Conservation (phyloP, 2,113 vertebrate species). For the Forbesichthys agassizii region DNA sequence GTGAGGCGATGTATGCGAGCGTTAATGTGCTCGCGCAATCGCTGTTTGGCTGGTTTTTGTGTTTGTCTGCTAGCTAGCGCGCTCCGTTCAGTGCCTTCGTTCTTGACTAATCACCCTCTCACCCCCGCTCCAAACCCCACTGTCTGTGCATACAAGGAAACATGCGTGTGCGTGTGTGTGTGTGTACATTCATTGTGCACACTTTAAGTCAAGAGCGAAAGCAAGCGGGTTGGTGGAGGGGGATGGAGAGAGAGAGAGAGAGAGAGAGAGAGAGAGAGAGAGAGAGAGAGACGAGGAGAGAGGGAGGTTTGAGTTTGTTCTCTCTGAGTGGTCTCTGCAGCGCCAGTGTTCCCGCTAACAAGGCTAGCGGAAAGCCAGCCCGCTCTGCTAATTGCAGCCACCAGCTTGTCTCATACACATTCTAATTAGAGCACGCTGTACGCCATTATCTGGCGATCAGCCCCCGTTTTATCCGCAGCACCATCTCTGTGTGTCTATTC, state of each 20-base stretch:
- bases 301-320: slow-evolving; percentile 78
- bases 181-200: slow-evolving; percentile 61
- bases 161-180: slow-evolving; percentile 1
- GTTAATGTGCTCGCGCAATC: slow-evolving; percentile 51
- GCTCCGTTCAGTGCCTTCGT: slow-evolving; percentile 58
- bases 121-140: not conserved
- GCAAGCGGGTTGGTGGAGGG: slow-evolving; percentile 24
- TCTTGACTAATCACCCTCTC: slow-evolving; percentile 49
- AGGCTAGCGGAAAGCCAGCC: slow-evolving; percentile 89
- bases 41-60: slow-evolving; percentile 16
- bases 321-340: slow-evolving; percentile 79
- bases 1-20: slow-evolving; percentile 61
- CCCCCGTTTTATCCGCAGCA: slow-evolving; percentile 85
- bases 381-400: slow-evolving; percentile 98
- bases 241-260: slow-evolving; percentile 24
- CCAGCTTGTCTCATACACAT: slow-evolving; percentile 99
- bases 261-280: slow-evolving; percentile 53
- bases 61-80: slow-evolving; percentile 66
- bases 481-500: slow-evolving; percentile 75
- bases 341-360: slow-evolving; percentile 96
- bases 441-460: slow-evolving; percentile 97
- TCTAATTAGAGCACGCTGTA: slow-evolving; percentile 98
- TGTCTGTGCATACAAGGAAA: slow-evolving; percentile 40
- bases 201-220: slow-evolving; percentile 66
- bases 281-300: slow-evolving; percentile 36